Evolutionary conservation across 1,140 invertebrate genomes (phyloP).

Genomic region (Saxidomus purpurata): DNA sequence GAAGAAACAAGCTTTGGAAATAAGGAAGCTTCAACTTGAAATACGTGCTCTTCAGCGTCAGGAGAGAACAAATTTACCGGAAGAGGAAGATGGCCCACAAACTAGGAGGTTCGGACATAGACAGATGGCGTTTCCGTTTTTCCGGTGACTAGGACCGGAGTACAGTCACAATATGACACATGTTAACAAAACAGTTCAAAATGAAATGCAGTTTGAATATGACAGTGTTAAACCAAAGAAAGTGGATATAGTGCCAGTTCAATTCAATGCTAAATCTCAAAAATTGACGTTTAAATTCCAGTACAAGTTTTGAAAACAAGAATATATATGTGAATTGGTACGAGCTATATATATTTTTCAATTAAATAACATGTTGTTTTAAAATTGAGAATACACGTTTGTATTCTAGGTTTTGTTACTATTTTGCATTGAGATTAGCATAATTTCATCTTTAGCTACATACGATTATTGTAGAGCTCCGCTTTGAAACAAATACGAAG

Average conservation of each 20-base stretch:
- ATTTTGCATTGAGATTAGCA: too few species aligned
- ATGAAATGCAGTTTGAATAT: not conserved
- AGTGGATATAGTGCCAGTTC: not conserved
- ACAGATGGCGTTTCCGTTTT: not conserved
- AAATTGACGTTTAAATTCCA: constrained; percentile 3
- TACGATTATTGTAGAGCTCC: too few species aligned
- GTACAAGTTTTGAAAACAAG: not conserved
- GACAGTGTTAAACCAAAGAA: not conserved
- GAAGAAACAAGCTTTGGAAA: not conserved
- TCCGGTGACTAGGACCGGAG: not conserved
- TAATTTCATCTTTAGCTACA: too few species aligned
- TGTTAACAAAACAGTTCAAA: not conserved
- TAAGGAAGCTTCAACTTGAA: not conserved
- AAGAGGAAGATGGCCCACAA: not conserved
- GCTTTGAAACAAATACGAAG: too few species aligned
- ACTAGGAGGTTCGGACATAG: not conserved
- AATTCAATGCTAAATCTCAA: not conserved
- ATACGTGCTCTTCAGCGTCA: constrained; percentile 13
- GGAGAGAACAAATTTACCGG: not conserved
- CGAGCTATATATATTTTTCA: too few species aligned
- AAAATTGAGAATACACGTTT: too few species aligned
- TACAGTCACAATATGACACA: not conserved
- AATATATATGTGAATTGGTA: too few species aligned
- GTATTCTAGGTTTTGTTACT: too few species aligned
- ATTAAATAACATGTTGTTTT: too few species aligned